Conservation (phyloP, 2,113 vertebrate genomes). For the Epinephelus moara region DNA sequence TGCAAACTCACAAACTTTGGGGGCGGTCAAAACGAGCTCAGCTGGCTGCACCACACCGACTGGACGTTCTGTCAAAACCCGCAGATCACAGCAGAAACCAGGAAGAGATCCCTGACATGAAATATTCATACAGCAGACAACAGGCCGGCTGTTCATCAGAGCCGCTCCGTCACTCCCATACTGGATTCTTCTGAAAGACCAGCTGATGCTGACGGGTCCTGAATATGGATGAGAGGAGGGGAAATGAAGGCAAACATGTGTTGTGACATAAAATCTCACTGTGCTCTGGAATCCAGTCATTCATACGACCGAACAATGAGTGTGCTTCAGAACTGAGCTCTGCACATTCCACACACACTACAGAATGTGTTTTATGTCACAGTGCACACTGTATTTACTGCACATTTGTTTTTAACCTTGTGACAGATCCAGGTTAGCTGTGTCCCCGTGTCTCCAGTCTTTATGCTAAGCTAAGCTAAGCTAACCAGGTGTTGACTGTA, state of each 20-base stretch:
- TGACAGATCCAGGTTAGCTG: neutral
- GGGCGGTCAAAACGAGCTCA: too few species aligned
- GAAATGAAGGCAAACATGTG: constrained; percentile 16
- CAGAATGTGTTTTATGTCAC: constrained; percentile 6
- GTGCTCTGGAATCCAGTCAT: constrained; percentile 43
- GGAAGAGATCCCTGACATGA: constrained; percentile 44
- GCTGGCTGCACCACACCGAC: too few species aligned
- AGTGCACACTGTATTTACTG: neutral
- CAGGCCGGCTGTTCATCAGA: constrained; percentile 28
- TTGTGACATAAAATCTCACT: constrained; percentile 56
- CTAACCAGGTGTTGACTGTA: neutral
- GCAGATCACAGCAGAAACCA: neutral
- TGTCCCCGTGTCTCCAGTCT: neutral
- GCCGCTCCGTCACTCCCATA: constrained; percentile 21
- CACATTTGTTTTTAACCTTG: neutral
- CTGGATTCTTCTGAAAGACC: constrained; percentile 41
- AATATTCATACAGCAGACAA: constrained; percentile 63
- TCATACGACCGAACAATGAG: constrained; percentile 43
- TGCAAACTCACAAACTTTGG: too few species aligned
- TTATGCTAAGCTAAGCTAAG: constrained; percentile 2
- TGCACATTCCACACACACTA: constrained; percentile 21
- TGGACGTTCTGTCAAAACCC: neutral
- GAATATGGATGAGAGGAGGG: constrained; percentile 69
- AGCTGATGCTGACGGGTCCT: constrained; percentile 44
- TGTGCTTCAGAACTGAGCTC: constrained; percentile 2